A percentile compares a stretch with the other conserved stretches of the same genome.
These are phyloP conservation scores for Loxodonta africana DNA, from an alignment of 2,113 vertebrate species.

Conservation along the genomic window DNA sequence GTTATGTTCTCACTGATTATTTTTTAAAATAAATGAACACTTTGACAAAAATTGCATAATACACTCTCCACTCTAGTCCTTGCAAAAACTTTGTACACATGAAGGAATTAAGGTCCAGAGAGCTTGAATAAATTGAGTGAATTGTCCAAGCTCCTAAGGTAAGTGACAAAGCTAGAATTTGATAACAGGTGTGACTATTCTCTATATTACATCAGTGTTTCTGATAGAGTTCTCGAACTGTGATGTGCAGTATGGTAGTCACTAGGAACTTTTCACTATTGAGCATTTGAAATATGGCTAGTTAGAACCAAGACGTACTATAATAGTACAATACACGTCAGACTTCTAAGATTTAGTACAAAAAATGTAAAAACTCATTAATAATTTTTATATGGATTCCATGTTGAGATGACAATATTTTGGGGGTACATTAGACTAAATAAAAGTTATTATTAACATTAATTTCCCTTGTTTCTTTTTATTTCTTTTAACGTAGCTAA, in stretches of 20 bases:
- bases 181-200: not conserved
- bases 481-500: not conserved
- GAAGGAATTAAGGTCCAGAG: not conserved
- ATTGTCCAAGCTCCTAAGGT: not conserved
- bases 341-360: not conserved
- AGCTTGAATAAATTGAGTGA: not conserved
- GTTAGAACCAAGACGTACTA: not conserved
- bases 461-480: not conserved
- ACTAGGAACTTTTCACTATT: not conserved
- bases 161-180: not conserved
- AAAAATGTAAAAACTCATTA: not conserved
- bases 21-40: not conserved
- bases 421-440: not conserved
- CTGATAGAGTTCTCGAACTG: not conserved
- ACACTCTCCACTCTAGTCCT: not conserved
- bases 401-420: not conserved
- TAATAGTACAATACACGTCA: not conserved
- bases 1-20: not conserved
- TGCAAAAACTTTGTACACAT: not conserved
- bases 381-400: not conserved
- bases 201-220: not conserved
- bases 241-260: not conserved
- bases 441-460: slow-evolving; percentile 8
- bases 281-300: not conserved
- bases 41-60: not conserved